Conservation (phyloP, 1,140 invertebrate genomes). For the Drosophila yakuba region DNA sequence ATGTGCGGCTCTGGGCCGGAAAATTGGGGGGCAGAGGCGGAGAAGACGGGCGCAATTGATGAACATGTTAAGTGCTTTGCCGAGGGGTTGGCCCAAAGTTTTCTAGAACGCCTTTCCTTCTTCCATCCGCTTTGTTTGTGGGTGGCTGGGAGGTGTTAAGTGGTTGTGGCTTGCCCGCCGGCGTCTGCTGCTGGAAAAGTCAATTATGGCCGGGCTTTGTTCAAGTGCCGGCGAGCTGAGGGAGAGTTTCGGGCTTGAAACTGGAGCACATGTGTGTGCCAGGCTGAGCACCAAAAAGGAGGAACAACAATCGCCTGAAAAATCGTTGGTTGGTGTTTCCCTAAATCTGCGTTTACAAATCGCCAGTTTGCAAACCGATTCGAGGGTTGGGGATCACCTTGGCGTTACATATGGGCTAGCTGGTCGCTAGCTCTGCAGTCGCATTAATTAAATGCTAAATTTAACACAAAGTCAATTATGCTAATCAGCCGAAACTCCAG, state of each 20-base stretch:
- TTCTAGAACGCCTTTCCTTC: constrained; percentile 58
- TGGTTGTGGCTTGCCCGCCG: constrained; percentile 48
- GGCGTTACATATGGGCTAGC: constrained; percentile 13
- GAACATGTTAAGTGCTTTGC: constrained; percentile 79
- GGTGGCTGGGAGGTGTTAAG: constrained; percentile 32
- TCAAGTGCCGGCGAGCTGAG: constrained; percentile 56
- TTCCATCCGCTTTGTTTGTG: constrained; percentile 26
- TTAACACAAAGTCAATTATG: constrained; percentile 81
- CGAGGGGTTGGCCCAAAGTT: constrained; percentile 55
- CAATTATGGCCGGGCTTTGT: constrained; percentile 76
- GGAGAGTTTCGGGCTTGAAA: constrained; percentile 54
- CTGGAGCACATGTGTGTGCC: constrained; percentile 54
- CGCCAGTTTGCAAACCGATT: constrained; percentile 16
- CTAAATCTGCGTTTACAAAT: constrained; percentile 30
- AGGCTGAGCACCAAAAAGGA: constrained; percentile 11
- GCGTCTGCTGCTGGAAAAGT: constrained; percentile 57
- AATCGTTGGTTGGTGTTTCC: constrained; percentile 8
- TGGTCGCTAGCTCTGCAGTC: constrained; percentile 42
- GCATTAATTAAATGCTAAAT: constrained; percentile 82
- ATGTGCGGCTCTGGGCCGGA: constrained; percentile 18
- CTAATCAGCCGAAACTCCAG: constrained; percentile 60
- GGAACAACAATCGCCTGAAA: constrained; percentile 18
- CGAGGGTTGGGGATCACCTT: constrained; percentile 7
- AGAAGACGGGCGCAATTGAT: constrained; percentile 59
- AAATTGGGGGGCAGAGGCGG: constrained; percentile 34